These are phyloP conservation scores for Tympanoctomys barrerae DNA, from an alignment of 2,797 vertebrate genomes.

Conservation along the genomic window DNA sequence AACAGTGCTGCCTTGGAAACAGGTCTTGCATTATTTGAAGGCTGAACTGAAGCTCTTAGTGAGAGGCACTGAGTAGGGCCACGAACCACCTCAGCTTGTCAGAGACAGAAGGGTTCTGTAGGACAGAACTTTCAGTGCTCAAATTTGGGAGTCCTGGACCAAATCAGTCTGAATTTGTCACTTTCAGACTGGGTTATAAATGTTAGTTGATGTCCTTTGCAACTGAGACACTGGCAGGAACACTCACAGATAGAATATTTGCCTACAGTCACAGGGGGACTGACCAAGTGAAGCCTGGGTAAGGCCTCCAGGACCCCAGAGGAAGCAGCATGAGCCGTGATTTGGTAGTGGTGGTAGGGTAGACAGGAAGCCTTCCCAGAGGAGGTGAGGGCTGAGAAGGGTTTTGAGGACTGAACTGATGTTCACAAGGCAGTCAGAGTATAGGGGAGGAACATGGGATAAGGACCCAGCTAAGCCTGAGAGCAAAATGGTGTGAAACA, in stretches of 20 bases:
- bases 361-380: conserved; percentile 37
- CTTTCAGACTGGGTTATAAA: neutral
- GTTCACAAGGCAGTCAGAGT: neutral
- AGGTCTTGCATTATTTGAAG: neutral
- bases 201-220: neutral
- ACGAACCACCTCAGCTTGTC: neutral
- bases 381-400: neutral
- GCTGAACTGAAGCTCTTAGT: neutral
- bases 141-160: neutral
- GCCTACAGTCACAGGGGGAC: neutral
- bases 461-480: neutral
- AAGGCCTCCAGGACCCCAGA: neutral
- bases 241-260: neutral
- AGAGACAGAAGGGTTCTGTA: neutral
- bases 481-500: neutral
- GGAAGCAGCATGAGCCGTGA: neutral
- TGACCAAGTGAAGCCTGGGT: neutral
- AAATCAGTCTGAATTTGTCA: neutral
- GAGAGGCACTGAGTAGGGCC: neutral
- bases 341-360: neutral
- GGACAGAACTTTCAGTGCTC: neutral
- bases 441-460: neutral
- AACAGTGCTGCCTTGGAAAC: neutral
- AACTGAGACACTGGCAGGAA: neutral
- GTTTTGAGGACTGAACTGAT: conserved; percentile 14